Conservation (phyloP, 2,113 vertebrate species). For the Corynorhinus townsendii region DNA sequence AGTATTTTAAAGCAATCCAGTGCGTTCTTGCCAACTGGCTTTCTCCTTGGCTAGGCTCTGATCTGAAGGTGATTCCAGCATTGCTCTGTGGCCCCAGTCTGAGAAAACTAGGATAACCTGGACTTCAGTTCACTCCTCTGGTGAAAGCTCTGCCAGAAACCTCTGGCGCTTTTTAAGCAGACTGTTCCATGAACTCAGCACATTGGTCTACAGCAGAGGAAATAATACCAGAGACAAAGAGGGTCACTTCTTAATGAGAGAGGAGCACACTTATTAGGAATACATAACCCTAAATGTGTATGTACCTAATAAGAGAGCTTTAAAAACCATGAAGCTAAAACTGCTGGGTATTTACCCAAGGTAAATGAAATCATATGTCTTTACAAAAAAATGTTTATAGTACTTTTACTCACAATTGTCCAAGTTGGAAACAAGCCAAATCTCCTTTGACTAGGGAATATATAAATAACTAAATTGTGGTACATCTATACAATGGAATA, state of each 20-base stretch:
- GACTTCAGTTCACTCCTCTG: background rate
- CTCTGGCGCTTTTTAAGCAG: background rate
- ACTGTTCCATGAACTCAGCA: background rate
- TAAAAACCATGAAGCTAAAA: background rate
- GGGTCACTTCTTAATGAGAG: slow-evolving; percentile 8
- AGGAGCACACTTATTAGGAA: background rate
- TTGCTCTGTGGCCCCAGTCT: background rate
- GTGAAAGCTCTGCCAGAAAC: background rate
- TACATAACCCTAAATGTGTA: background rate
- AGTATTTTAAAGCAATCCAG: slow-evolving; percentile 46
- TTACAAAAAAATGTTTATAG: background rate
- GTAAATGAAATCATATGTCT: background rate
- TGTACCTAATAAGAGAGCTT: background rate
- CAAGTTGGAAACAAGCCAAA: background rate
- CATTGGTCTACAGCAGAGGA: background rate
- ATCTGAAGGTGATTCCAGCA: background rate
- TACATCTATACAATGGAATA: background rate
- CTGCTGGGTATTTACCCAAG: background rate
- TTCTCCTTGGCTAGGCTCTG: slow-evolving; percentile 9
- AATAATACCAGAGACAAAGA: background rate
- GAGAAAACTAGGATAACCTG: background rate
- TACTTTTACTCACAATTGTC: background rate
- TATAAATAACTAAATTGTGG: background rate
- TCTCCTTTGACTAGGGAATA: background rate
- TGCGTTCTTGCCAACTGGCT: slow-evolving; percentile 10